A percentile compares a stretch with the other conserved stretches of the same genome.
Evolutionary conservation across 2,113 vertebrate genomes (phyloP).

Genomic region (Sebastes schlegelii): DNA sequence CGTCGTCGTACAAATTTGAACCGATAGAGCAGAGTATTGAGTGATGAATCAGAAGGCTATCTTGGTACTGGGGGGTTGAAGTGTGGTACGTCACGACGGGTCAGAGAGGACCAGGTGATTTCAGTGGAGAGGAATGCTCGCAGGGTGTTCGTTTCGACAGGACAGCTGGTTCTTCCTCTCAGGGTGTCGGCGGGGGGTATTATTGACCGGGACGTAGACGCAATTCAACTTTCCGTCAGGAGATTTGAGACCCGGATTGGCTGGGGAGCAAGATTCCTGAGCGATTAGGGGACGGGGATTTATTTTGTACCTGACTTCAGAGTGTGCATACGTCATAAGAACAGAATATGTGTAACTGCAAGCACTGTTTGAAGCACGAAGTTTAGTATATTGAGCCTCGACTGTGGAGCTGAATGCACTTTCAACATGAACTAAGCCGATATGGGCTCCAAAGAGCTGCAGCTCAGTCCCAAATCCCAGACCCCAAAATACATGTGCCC

Average conservation of each 20-base stretch:
- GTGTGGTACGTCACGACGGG: conserved; percentile 21
- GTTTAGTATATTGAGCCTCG: not conserved
- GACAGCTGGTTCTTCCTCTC: conserved; percentile 64
- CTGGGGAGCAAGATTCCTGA: conserved; percentile 25
- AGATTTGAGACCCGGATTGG: conserved; percentile 51
- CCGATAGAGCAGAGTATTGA: not conserved
- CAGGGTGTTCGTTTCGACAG: conserved; percentile 52
- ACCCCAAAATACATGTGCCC: conserved; percentile 76
- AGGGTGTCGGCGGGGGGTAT: conserved; percentile 21
- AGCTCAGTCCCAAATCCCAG: conserved; percentile 50
- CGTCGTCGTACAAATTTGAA: not conserved
- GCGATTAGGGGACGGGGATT: conserved; percentile 24
- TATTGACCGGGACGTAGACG: conserved; percentile 46
- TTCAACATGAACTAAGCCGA: not conserved
- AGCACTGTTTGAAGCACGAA: not conserved
- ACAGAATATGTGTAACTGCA: not conserved
- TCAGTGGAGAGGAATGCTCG: conserved; percentile 68
- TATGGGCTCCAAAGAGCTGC: conserved; percentile 19
- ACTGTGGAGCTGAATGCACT: not conserved
- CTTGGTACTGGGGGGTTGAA: not conserved
- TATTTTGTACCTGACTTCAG: conserved; percentile 46
- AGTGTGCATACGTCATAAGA: conserved; percentile 16
- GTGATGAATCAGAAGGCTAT: not conserved
- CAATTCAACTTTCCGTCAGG: conserved; percentile 72
- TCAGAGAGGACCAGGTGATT: conserved; percentile 61